Evolutionary conservation across 1,140 invertebrate species (phyloP).

Genomic region (Dreissena polymorpha): DNA sequence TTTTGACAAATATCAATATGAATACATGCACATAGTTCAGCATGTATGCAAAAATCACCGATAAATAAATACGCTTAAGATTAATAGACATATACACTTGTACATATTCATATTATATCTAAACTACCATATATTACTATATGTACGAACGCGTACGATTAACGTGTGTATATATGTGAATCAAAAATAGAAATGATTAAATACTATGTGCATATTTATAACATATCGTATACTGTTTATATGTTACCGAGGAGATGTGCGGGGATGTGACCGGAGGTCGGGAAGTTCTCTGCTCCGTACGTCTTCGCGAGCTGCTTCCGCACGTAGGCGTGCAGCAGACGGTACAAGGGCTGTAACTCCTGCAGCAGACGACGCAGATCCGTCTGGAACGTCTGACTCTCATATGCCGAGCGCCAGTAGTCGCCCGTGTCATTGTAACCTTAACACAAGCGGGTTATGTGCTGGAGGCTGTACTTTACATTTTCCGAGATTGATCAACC

Average conservation of each 20-base stretch:
- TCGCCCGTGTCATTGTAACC: slow-evolving; percentile 86
- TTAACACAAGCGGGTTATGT: slow-evolving; percentile 86
- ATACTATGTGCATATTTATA: too few relatives aligned
- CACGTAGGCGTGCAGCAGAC: slow-evolving; percentile 93
- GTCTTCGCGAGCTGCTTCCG: slow-evolving; percentile 88
- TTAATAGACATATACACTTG: too few relatives aligned
- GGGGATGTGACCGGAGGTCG: slow-evolving; percentile 72
- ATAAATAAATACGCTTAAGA: too few relatives aligned
- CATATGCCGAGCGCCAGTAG: slow-evolving; percentile 78
- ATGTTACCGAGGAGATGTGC: slow-evolving; percentile 82
- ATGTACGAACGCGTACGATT: too few relatives aligned
- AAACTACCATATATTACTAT: too few relatives aligned
- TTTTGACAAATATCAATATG: too few relatives aligned
- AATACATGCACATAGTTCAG: too few relatives aligned
- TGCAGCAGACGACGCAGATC: slow-evolving; percentile 90
- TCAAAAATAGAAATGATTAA: too few relatives aligned
- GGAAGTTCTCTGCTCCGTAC: slow-evolving; percentile 70
- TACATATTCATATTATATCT: too few relatives aligned
- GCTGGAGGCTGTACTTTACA: not conserved
- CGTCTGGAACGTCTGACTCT: slow-evolving; percentile 77
- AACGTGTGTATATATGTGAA: too few relatives aligned
- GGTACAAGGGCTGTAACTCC: slow-evolving; percentile 91
- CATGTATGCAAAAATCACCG: too few relatives aligned
- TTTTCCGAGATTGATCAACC: not conserved
- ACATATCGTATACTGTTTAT: too few relatives aligned